Evolutionary conservation across 2,888 invertebrate species (phyloP), one percentile per base, ranked within the genome.

Genomic region (Chorisops tibialis): DNA sequence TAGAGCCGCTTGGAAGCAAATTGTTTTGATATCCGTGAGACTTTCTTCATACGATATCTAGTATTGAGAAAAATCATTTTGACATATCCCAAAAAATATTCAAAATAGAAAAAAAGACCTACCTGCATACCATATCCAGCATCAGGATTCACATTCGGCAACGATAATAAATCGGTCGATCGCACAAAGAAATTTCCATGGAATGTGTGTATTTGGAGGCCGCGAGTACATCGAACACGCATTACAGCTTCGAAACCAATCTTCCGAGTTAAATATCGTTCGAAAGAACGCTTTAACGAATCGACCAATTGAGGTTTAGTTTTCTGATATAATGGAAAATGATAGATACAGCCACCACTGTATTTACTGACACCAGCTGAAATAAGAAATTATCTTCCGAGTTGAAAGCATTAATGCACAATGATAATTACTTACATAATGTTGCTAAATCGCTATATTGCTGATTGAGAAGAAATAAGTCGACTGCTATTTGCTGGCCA

Each of bases 101-200:
- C n/a, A n/a, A 30, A 14, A 2, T 21, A 9, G 30, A n/a, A n/a
- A 41, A 56, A 47, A 11, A 39, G 22, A 65, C 63, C 63, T 65
- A 96, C 88, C 81, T 99, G 98, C 91, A 98, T 97, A 51, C 94
- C 98, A 78, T 96, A 97, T 16, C 95, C 97, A 4, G 96, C 91
- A 79, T 99, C 99, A 0, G 99, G 98, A 74, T 96, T 98, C 63
- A 97, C 90, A 81, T 98, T 98, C 39, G 99, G 97, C 69, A 99
- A 80, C 11, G 96, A 94, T 62, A 99, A 81, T 60, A 99, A 82
- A 81, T 99, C 98, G 3, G 97, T 96, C 0, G 98, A 97, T 3
- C 99, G 86, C 52, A 99, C 98, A 80, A 99, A 99, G 85, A 97
- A 97, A 80, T 98, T 98, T 41, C 99, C 99, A 80, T 98, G 97